These are phyloP conservation scores for Drosophila triauraria DNA, from an alignment of 1,140 invertebrate species.

Conservation along the genomic window DNA sequence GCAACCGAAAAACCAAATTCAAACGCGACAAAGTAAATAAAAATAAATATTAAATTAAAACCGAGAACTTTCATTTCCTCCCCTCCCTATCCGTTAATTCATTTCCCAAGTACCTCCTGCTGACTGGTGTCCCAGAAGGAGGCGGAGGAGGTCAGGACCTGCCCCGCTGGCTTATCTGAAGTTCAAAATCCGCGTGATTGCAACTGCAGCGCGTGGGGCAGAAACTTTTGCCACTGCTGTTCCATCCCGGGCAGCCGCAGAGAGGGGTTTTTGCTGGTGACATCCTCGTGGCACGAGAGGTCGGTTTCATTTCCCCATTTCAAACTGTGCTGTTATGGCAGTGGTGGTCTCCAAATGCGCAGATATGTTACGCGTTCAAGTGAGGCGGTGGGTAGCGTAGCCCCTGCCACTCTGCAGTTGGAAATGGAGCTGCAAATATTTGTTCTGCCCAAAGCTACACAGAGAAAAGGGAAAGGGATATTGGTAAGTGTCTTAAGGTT, in stretches of 20 bases:
- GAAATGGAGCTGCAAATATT: conserved; percentile 3
- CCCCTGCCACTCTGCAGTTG: no score
- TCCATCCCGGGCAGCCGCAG: conserved; percentile 6
- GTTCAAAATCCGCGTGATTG: conserved; percentile 54
- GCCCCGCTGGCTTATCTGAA: conserved; percentile 37
- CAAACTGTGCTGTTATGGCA: conserved; percentile 31
- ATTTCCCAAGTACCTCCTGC: conserved; percentile 13
- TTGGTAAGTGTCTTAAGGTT: neutral
- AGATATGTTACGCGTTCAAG: conserved; percentile 11
- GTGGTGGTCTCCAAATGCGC: conserved; percentile 30
- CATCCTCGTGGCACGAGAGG: conserved; percentile 23
- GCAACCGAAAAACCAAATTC: conserved; percentile 57
- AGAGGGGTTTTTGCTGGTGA: conserved; percentile 36
- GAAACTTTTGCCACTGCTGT: conserved; percentile 27
- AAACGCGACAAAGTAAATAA: conserved; percentile 76
- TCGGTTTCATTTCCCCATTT: conserved; percentile 30
- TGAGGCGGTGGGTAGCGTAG: conserved; percentile 1
- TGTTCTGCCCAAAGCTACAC: neutral
- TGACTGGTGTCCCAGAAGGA: conserved; percentile 18
- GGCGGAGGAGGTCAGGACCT: neutral
- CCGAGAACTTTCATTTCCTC: conserved; percentile 31
- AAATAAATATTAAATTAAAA: conserved; percentile 82
- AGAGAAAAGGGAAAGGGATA: neutral
- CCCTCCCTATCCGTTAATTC: conserved; percentile 5
- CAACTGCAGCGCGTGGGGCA: conserved; percentile 33